These are phyloP conservation scores for Smittia sp. DNA, from an alignment of 2,888 invertebrate species.

Conservation along the genomic window DNA sequence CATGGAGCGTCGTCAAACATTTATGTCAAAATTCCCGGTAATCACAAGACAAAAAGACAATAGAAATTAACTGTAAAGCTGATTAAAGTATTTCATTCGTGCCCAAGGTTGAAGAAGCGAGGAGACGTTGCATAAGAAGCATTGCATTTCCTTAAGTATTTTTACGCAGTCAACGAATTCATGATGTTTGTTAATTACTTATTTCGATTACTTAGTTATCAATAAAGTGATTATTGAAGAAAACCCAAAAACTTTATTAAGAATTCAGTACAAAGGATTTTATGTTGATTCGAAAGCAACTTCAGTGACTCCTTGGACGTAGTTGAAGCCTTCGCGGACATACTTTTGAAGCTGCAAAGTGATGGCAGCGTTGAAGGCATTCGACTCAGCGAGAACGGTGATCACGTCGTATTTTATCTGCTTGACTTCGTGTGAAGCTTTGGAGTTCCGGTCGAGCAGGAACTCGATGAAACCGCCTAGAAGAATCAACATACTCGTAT, in stretches of 20 bases:
- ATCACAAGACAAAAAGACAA: too few relatives aligned
- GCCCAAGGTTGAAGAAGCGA: not conserved
- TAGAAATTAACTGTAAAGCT: not conserved
- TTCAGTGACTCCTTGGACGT: not conserved
- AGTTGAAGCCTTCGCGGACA: conserved; percentile 68
- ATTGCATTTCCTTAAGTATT: not conserved
- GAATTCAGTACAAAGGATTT: not conserved
- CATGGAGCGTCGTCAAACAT: too few relatives aligned
- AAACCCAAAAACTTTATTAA: not conserved
- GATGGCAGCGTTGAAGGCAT: conserved; percentile 62
- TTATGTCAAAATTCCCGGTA: too few relatives aligned
- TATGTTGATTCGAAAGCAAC: conserved; percentile 3
- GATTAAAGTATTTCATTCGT: not conserved
- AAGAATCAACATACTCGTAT: too few relatives aligned
- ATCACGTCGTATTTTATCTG: conserved; percentile 74
- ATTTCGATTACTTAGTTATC: not conserved
- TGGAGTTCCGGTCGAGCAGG: conserved; percentile 70
- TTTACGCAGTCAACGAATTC: not conserved
- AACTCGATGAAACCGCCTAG: conserved; percentile 66
- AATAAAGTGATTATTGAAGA: not conserved
- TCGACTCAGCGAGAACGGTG: conserved; percentile 58
- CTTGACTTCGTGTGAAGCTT: conserved; percentile 58
- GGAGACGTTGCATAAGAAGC: not conserved
- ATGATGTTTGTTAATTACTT: not conserved
- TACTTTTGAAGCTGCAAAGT: conserved; percentile 64